Evolutionary conservation across 2,888 invertebrate genomes (phyloP).

Genomic region (Sipha maydis): DNA sequence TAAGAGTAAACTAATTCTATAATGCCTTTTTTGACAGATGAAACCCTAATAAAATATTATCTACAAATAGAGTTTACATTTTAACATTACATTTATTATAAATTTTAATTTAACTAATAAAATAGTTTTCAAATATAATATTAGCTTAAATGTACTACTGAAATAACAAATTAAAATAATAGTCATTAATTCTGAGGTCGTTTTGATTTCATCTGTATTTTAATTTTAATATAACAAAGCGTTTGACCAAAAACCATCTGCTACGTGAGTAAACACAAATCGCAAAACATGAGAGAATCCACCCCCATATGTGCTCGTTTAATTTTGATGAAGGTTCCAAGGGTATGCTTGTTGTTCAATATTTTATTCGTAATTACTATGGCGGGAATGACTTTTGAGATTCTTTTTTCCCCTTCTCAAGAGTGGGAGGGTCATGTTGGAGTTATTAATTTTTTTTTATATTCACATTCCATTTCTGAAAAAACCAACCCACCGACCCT

Average conservation of each 20-base stretch:
- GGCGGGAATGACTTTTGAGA: conserved; percentile 57
- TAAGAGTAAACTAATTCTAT: neutral
- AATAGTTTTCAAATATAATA: neutral
- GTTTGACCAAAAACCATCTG: conserved; percentile 30
- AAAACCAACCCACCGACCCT: conserved; percentile 36
- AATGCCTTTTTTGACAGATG: conserved; percentile 37
- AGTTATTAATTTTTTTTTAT: conserved; percentile 58
- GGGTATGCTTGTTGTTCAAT: conserved; percentile 58
- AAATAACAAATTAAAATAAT: conserved; percentile 3
- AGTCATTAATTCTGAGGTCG: neutral
- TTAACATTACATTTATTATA: no score
- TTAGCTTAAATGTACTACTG: neutral
- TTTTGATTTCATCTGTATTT: neutral
- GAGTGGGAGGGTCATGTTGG: conserved; percentile 43
- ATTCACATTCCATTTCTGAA: conserved; percentile 59
- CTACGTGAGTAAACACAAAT: conserved; percentile 50
- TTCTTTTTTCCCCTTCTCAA: conserved; percentile 31
- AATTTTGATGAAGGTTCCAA: conserved; percentile 50
- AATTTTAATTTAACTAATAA: no score
- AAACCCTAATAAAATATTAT: neutral
- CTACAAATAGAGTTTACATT: neutral
- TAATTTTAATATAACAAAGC: conserved; percentile 24
- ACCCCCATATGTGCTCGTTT: conserved; percentile 51
- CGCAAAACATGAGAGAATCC: conserved; percentile 17
- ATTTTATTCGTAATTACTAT: conserved; percentile 59